phyloP scores from a whole-genome alignment of 2,888 invertebrate genomes.

The Mythimna loreyi region DNA sequence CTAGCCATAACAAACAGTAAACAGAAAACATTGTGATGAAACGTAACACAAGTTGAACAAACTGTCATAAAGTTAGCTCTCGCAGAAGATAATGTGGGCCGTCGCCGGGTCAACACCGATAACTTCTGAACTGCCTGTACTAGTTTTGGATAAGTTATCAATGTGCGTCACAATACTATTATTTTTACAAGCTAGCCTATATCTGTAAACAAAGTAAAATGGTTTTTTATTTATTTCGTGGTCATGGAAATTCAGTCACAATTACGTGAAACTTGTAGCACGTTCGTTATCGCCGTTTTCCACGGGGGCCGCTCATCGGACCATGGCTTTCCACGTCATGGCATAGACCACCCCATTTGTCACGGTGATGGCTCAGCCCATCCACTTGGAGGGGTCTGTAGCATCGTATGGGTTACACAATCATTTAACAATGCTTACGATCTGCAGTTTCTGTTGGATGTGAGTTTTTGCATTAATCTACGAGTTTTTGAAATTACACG shows the following conservation, averaged over 20 bases:
- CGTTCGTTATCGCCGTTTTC: conserved; percentile 78
- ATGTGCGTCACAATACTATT: conserved; percentile 83
- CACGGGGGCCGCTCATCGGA: conserved; percentile 80
- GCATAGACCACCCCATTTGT: conserved; percentile 89
- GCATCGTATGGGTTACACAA: conserved; percentile 54
- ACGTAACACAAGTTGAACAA: conserved; percentile 84
- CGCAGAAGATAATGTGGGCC: conserved; percentile 76
- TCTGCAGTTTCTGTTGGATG: conserved; percentile 33
- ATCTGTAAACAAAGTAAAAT: conserved; percentile 22
- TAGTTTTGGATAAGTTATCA: conserved; percentile 87
- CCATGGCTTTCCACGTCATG: conserved; percentile 85
- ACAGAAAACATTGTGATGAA: conserved; percentile 79
- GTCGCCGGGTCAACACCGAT: conserved; percentile 80
- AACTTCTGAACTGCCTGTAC: conserved; percentile 83
- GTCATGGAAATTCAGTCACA: conserved; percentile 68
- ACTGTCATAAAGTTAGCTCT: conserved; percentile 79
- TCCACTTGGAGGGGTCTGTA: conserved; percentile 41
- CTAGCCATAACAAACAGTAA: conserved; percentile 70
- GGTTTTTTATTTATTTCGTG: conserved; percentile 34
- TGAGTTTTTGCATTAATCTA: conserved; percentile 41
- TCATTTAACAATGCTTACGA: conserved; percentile 54
- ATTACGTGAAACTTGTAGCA: conserved; percentile 71
- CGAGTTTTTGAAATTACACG: conserved; percentile 36
- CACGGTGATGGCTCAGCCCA: conserved; percentile 81
- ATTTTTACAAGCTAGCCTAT: conserved; percentile 71